Base-by-base conservation (phyloP, 2,888 invertebrate species). In the Amphiduros pacificus region DNA sequence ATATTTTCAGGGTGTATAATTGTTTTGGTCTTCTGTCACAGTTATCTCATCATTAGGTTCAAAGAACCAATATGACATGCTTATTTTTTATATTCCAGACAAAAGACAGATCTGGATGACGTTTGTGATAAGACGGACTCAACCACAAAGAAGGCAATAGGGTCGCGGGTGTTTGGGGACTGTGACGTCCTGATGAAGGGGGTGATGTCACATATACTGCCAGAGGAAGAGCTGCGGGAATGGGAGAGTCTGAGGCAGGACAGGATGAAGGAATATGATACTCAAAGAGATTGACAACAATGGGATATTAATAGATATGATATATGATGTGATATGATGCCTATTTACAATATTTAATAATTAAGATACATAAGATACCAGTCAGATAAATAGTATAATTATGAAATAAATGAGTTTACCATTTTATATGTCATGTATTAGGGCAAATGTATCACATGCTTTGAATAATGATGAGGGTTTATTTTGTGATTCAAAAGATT, bases 161-260 rank as follows among this genome's bases (percentile, higher is more conserved):
- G 76, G 4, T 67, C 66, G n/a, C 61, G 74, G 26, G 71, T 77
- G 60, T 77, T 71, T 62, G 75, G 75, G 2, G 73, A 75, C 63
- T 77, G 77, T 72, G 77, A 77, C 60, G 40, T 67, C 0, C 70
- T 77, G 48, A 68, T 77, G 66, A 62, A 59, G 28, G 69, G 72
- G 58, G 55, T 77, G 14, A 75, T 77, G 74, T 63, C 55, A 22
- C 56, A 70, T 49, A 48, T 76, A 14, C 61, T 70, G 9, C 24
- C 62, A 2, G 40, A 44, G 11, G 61, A 68, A 2, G 68, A 68
- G 6, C 53, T 71, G 17, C 54, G 60, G 26, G 50, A 28, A 5
- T 76, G 76, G 76, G 74, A 74, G 48, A 51, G 52, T 29, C 65
- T 41, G 14, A 62, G 73, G 59, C 53, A 31, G 4, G 59, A 67